Evolutionary conservation across 2,113 vertebrate genomes (phyloP).

Genomic region (Prionailurus bengalensis): DNA sequence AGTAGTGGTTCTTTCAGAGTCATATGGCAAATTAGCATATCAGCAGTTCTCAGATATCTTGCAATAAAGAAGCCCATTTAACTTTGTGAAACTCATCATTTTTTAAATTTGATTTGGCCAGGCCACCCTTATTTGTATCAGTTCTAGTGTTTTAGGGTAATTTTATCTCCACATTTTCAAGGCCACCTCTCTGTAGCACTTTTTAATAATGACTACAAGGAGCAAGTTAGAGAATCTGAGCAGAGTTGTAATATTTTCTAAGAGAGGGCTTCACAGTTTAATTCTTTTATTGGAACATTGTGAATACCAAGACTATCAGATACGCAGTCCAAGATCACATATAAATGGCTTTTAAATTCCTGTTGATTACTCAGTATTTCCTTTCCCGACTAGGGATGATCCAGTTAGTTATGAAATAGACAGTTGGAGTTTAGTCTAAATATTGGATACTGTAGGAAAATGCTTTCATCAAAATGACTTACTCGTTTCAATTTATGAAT

Average conservation of each 20-base stretch:
- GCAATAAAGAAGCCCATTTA: neutral
- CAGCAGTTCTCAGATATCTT: neutral
- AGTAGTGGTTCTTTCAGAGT: neutral
- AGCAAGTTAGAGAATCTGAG: neutral
- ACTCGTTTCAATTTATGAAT: conserved; percentile 53
- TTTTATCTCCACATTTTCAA: neutral
- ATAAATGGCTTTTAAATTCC: conserved; percentile 7
- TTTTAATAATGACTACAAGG: neutral
- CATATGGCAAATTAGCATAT: neutral
- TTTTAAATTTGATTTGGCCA: neutral
- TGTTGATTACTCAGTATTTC: neutral
- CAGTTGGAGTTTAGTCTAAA: neutral
- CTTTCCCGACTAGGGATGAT: neutral
- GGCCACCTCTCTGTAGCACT: neutral
- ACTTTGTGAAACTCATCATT: neutral
- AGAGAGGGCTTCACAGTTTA: neutral
- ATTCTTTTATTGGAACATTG: neutral
- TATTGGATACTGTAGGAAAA: neutral
- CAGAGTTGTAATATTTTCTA: neutral
- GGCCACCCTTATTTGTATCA: neutral
- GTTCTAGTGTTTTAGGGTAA: neutral
- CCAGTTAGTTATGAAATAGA: neutral
- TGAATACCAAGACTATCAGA: neutral
- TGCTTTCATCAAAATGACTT: neutral
- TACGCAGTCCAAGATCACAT: neutral